Evolutionary conservation across 2,888 invertebrate genomes (phyloP).

Genomic region (Ennomos erosarius): DNA sequence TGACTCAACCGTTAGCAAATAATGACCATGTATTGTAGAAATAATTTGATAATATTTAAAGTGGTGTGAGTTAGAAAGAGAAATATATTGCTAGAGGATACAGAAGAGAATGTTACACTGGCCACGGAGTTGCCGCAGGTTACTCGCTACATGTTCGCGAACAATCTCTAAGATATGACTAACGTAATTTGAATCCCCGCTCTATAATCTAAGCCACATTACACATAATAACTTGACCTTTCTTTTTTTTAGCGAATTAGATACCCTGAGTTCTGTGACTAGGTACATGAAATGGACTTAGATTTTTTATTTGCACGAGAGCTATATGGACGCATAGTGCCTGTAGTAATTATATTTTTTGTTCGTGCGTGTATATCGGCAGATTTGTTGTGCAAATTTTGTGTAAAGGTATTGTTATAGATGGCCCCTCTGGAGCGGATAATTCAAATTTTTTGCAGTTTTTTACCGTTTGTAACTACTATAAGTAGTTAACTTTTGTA

Average conservation of each 20-base stretch:
- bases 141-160: conserved; percentile 55
- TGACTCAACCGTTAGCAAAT: conserved; percentile 79
- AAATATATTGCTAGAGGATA: conserved; percentile 43
- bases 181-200: conserved; percentile 69
- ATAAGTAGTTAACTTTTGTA: no score
- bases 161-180: conserved; percentile 68
- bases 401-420: not conserved
- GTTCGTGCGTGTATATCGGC: conserved; percentile 31
- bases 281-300: conserved; percentile 49
- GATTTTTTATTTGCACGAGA: conserved; percentile 46
- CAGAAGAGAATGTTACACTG: conserved; percentile 17
- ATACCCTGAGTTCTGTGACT: conserved; percentile 55
- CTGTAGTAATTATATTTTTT: conserved; percentile 44
- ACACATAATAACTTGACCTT: conserved; percentile 58
- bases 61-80: conserved; percentile 62
- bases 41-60: conserved; percentile 80
- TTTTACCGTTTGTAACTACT: no score
- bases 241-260: conserved; percentile 59
- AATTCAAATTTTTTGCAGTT: not conserved
- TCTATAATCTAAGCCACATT: conserved; percentile 74
- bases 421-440: no score
- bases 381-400: not conserved
- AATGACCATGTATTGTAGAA: conserved; percentile 78
- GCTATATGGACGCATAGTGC: conserved; percentile 47
- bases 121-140: conserved; percentile 24